Conservation (phyloP, 2,797 vertebrate species). For the Vireo griseus region DNA sequence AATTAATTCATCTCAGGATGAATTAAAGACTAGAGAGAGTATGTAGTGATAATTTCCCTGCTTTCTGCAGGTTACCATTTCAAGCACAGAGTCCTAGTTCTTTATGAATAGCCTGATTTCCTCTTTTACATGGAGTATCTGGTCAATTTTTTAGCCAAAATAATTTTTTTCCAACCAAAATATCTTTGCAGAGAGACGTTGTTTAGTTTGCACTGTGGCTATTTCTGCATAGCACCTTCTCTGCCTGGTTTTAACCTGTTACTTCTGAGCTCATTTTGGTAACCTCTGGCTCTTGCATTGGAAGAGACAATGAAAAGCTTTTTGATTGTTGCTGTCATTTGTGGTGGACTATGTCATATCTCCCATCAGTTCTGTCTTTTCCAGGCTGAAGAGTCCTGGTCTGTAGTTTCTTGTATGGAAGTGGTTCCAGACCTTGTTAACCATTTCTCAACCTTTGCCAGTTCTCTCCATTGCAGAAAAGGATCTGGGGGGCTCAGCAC, state of each 20-base stretch:
- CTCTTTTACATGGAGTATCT: not conserved
- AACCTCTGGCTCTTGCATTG: not conserved
- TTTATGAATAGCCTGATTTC: not conserved
- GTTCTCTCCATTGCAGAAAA: not conserved
- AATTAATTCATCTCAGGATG: not conserved
- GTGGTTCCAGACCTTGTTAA: not conserved
- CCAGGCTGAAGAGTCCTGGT: not conserved
- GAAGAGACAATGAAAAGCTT: not conserved
- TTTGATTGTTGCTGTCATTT: not conserved
- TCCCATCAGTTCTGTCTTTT: not conserved
- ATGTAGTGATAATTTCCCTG: not conserved
- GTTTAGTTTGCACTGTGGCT: not conserved
- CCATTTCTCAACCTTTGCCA: not conserved
- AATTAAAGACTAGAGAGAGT: not conserved
- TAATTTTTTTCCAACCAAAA: not conserved
- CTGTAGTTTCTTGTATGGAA: not conserved
- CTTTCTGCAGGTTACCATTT: not conserved
- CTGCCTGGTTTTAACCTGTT: not conserved
- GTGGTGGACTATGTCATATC: not conserved
- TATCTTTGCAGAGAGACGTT: rapidly evolving
- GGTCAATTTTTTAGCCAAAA: not conserved
- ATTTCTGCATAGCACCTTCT: not conserved
- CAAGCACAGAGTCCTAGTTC: not conserved
- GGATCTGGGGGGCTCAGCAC: not conserved
- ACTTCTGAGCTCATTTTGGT: not conserved